Conservation (phyloP, 2,888 invertebrate species). For the Neocrepidodera transversa region DNA sequence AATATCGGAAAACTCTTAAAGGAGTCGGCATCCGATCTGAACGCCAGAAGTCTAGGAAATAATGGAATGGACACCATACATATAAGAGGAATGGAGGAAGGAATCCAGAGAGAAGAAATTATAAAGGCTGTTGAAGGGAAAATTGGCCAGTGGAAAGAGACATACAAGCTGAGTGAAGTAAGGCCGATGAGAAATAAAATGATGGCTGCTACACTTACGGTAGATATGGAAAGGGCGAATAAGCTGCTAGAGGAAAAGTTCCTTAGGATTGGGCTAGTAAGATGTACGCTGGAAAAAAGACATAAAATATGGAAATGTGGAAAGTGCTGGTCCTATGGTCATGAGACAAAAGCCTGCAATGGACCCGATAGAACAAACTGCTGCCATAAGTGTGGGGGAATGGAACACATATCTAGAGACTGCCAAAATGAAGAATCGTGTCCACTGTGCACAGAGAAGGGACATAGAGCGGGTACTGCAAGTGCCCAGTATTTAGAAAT, state of each 20-base stretch:
- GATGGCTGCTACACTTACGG: not conserved
- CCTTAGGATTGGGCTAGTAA: slow-evolving; percentile 3
- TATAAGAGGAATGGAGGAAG: slow-evolving; percentile 13
- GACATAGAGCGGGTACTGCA: slow-evolving; percentile 8
- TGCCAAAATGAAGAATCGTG: slow-evolving; percentile 5
- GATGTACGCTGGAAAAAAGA: not conserved
- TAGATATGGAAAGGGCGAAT: not conserved
- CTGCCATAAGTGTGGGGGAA: slow-evolving; percentile 13
- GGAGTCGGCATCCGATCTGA: not conserved
- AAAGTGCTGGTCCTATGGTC: slow-evolving; percentile 19
- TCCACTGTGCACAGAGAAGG: not conserved
- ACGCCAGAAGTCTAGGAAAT: not conserved
- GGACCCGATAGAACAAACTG: not conserved
- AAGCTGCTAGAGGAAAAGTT: not conserved
- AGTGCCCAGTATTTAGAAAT: slow-evolving; percentile 2
- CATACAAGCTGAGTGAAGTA: slow-evolving; percentile 4
- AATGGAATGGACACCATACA: not conserved
- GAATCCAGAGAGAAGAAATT: not conserved
- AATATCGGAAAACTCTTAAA: not conserved
- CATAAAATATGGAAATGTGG: not conserved
- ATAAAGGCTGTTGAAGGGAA: not conserved
- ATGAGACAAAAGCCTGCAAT: slow-evolving; percentile 4
- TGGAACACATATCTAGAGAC: not conserved
- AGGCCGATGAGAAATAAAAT: slow-evolving; percentile 6
- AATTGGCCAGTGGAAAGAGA: not conserved